Percentiles rank a stretch among this genome's conserved stretches.
These are phyloP conservation scores for Chrysopa pallens DNA, from an alignment of 1,140 invertebrate genomes.

Conservation along the genomic window DNA sequence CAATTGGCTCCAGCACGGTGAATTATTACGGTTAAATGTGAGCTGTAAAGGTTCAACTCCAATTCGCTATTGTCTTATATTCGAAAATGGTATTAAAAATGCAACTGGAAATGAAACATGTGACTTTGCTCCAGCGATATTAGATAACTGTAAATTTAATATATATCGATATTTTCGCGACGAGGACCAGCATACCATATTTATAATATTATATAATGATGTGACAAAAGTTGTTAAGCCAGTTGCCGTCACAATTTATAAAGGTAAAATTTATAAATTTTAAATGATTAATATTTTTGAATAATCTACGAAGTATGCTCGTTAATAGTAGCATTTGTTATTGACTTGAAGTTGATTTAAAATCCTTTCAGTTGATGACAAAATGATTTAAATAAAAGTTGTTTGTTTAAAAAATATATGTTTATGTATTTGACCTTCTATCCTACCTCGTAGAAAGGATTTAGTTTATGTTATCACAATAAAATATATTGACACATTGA, in stretches of 20 bases:
- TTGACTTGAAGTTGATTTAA: no score
- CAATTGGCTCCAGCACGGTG: constrained; percentile 64
- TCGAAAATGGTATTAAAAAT: constrained; percentile 48
- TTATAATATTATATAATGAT: constrained; percentile 57
- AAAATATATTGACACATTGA: no score
- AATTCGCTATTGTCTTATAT: constrained; percentile 43
- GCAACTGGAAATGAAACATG: constrained; percentile 63
- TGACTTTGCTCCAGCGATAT: constrained; percentile 13
- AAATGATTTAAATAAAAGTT: no score
- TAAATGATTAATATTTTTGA: no score
- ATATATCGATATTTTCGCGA: constrained; percentile 47
- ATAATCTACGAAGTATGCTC: no score
- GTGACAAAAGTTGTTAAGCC: constrained; percentile 45
- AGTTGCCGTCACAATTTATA: constrained; percentile 58
- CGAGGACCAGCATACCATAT: constrained; percentile 42
- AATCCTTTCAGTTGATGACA: no score
- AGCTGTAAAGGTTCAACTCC: constrained; percentile 51
- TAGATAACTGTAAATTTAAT: constrained; percentile 35
- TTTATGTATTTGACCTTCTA: no score
- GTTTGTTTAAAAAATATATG: no score
- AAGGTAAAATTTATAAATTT: constrained; percentile 50
- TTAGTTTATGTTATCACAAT: no score
- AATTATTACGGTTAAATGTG: constrained; percentile 48
- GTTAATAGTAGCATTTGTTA: no score
- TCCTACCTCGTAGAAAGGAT: no score